Base-by-base conservation (phyloP, 2,113 vertebrate genomes). In the Prinia subflava region DNA sequence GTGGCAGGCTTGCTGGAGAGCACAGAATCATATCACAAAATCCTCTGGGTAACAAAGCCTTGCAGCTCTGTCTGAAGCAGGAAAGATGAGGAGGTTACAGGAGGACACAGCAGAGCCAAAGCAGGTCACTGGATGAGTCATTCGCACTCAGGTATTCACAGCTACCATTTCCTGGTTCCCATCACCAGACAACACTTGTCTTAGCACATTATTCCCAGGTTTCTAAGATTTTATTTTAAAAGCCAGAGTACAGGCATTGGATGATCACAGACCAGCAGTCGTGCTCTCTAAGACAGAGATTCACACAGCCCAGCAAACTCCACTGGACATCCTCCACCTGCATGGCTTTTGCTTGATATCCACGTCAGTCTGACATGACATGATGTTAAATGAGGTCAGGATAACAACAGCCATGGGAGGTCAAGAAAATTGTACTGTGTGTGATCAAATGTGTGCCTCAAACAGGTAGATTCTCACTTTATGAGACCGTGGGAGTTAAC, bases 141-240 rank as follows among this genome's bases (percentile, higher is more conserved):
- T 88, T 78, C 15, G 0, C 86, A 56, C 85, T 86, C 92, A 94
- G 96, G 96, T 96, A 96, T 92, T 93, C 37, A 3, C 95, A 93
- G 90, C 73, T 93, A 94, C 92, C 83, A 53, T 93, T 95, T 96
- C 95, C 94, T 96, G 85, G 90, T 93, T 97, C 95, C 95, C 90
- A 95, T 71, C 90, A 90, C 75, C 55, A 95, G 78, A 95, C 90
- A 95, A 63, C 96, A 93, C 90, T 89, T 95, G 83, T 90, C 88
- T 93, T 93, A 93, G 85, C 86, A 84, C 83, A 95, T 94, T 87
- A 93, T 92, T 96, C 95, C 85, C 92, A 93, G 92, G 60, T 96
- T 94, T 75, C 76, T 92, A 92, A 86, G 90, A 65, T 90, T 93
- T 94, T 90, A 75, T 89, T 95, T 92, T 71, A 89, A 95, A 90